Evolutionary conservation across 1,140 invertebrate species (phyloP).

Genomic region (Leptoteleia sp.): DNA sequence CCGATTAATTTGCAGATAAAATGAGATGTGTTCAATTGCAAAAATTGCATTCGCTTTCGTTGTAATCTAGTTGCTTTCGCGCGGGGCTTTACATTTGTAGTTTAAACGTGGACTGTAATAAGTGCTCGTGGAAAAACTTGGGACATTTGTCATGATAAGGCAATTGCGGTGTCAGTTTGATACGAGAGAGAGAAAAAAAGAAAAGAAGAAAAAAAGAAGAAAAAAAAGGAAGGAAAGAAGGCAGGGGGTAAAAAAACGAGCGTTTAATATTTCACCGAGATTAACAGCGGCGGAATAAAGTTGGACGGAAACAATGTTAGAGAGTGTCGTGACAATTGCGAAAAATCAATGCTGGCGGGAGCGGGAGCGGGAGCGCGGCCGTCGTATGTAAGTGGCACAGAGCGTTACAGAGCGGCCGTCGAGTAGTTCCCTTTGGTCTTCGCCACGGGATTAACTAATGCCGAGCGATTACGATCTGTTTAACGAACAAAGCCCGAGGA

Average conservation of each 20-base stretch:
- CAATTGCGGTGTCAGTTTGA: conserved; percentile 39
- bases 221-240: conserved; percentile 2
- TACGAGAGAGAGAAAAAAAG: no score
- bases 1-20: conserved; percentile 43
- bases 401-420: no score
- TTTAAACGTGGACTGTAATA: conserved; percentile 29
- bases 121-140: conserved; percentile 38
- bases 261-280: conserved; percentile 57
- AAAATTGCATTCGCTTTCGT: conserved; percentile 28
- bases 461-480: conserved; percentile 28
- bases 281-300: conserved; percentile 50
- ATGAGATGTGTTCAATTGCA: conserved; percentile 32
- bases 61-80: not conserved
- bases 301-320: conserved; percentile 48
- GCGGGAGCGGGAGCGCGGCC: no score
- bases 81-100: conserved; percentile 20
- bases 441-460: conserved; percentile 31
- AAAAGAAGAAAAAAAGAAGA: no score
- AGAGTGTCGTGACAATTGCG: conserved; percentile 52
- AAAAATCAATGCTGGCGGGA: conserved; percentile 57
- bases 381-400: conserved; percentile 31
- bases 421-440: no score
- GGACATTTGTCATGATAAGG: conserved; percentile 54
- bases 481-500: conserved; percentile 16
- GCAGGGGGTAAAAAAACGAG: no score